phyloP scores from a whole-genome alignment of 2,113 vertebrate genomes.

The Bothrops jararaca region DNA sequence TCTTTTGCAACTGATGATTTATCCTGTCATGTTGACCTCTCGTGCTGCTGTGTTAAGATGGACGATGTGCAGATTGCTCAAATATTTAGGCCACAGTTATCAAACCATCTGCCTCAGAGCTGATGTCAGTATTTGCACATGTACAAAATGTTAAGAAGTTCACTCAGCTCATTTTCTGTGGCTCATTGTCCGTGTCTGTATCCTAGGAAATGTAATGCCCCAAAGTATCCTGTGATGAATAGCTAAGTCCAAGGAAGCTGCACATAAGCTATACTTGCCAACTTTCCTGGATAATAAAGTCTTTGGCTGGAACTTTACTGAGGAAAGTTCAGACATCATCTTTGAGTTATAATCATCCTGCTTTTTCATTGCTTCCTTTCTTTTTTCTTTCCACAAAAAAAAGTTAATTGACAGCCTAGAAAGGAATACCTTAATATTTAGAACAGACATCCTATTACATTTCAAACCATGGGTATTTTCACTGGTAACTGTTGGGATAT shows the following conservation, averaged over 20 bases:
- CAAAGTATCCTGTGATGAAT: neutral
- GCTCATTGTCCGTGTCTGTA: neutral
- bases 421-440: neutral
- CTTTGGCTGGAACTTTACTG: neutral
- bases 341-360: neutral
- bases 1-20: slow-evolving; percentile 2
- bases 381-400: neutral
- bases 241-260: neutral
- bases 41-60: neutral
- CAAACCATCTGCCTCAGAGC: slow-evolving; percentile 19
- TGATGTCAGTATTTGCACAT: slow-evolving; percentile 17
- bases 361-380: neutral
- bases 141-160: neutral
- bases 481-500: neutral
- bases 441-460: too few species aligned
- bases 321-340: neutral
- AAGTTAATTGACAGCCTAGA: neutral
- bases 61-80: slow-evolving; percentile 35
- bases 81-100: neutral
- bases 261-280: neutral
- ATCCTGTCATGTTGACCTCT: slow-evolving; percentile 21
- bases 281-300: neutral
- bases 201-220: neutral
- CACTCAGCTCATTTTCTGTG: neutral
- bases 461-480: too few species aligned